Evolutionary conservation across 2,113 vertebrate genomes (phyloP).

Genomic region (Etheostoma spectabile): DNA sequence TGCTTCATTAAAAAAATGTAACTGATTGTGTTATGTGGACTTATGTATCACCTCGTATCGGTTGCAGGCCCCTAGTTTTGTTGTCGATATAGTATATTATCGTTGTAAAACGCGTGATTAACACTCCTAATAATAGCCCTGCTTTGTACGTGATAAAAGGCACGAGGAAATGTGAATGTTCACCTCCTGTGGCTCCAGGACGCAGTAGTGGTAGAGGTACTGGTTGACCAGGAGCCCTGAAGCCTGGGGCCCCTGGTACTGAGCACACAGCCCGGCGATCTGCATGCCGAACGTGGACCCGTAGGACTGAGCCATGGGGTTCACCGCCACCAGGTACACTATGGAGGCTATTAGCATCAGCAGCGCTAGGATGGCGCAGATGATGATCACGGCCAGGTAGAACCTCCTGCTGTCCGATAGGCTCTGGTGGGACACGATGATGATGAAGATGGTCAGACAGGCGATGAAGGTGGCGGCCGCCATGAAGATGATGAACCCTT

Average conservation of each 20-base stretch:
- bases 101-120: too few species aligned
- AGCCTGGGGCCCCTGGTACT: slow-evolving; percentile 78
- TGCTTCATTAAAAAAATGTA: too few species aligned
- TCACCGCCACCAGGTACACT: slow-evolving; percentile 90
- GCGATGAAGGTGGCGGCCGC: slow-evolving; percentile 86
- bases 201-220: slow-evolving; percentile 94
- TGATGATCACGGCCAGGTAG: slow-evolving; percentile 86
- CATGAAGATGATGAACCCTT: slow-evolving; percentile 91
- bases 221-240: slow-evolving; percentile 84
- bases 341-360: slow-evolving; percentile 90
- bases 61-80: too few species aligned
- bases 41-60: too few species aligned
- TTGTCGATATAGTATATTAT: too few species aligned
- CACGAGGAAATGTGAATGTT: not conserved
- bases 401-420: slow-evolving; percentile 85
- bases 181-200: slow-evolving; percentile 94
- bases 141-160: too few species aligned
- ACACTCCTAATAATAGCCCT: not conserved
- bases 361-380: slow-evolving; percentile 83
- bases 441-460: slow-evolving; percentile 85
- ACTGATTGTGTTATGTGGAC: too few species aligned
- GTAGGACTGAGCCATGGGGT: slow-evolving; percentile 88
- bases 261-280: slow-evolving; percentile 85
- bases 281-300: slow-evolving; percentile 84
- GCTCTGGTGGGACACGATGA: slow-evolving; percentile 84